phyloP scores from a whole-genome alignment of 2,797 vertebrate species.

The Centropyge bicolor region DNA sequence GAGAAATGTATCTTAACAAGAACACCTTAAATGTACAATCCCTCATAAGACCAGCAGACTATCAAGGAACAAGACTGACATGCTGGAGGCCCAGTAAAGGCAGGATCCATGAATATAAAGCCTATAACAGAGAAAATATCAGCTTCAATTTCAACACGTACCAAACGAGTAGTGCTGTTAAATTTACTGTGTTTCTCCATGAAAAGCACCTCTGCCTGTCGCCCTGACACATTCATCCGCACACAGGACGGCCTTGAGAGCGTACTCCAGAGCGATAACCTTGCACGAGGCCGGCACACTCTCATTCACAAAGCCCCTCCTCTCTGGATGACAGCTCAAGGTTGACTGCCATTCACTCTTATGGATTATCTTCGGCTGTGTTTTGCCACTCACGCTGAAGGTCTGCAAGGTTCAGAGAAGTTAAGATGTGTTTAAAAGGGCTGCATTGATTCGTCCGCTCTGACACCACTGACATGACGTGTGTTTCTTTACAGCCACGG shows the following conservation, averaged over 20 bases:
- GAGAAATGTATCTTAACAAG: neutral
- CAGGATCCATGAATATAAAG: neutral
- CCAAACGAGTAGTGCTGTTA: neutral
- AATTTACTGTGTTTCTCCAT: constrained; percentile 13
- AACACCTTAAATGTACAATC: neutral
- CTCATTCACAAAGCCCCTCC: constrained; percentile 43
- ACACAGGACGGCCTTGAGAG: constrained; percentile 44
- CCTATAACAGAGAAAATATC: neutral
- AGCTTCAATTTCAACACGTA: neutral
- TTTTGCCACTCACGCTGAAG: constrained; percentile 11
- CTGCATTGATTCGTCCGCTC: constrained; percentile 32
- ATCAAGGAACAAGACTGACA: neutral
- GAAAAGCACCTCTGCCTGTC: constrained; percentile 5
- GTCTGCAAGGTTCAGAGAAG: constrained; percentile 8
- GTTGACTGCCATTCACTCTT: constrained; percentile 67
- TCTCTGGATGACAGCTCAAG: constrained; percentile 61
- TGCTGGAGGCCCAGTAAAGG: neutral
- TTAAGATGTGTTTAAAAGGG: constrained; percentile 31
- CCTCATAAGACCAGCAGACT: neutral
- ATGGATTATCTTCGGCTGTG: constrained; percentile 49
- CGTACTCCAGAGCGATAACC: constrained; percentile 39
- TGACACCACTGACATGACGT: constrained; percentile 9
- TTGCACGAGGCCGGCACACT: constrained; percentile 33
- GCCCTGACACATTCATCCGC: constrained; percentile 23
- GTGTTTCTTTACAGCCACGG: neutral